These are phyloP conservation scores for Menidia menidia DNA, from an alignment of 2,797 vertebrate genomes.

Conservation along the genomic window DNA sequence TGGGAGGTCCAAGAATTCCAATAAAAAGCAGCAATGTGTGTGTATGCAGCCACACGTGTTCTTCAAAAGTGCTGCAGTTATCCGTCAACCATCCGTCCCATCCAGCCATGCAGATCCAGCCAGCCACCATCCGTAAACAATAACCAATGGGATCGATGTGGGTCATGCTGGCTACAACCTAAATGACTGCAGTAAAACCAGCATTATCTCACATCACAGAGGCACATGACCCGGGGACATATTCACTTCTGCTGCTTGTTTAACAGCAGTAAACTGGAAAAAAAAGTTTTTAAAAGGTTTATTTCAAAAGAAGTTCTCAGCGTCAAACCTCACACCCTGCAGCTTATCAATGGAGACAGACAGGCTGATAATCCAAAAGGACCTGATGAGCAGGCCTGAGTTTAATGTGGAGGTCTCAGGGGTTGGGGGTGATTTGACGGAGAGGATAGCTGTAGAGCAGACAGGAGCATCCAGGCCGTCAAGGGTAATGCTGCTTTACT, in stretches of 20 bases:
- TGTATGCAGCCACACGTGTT: conserved; percentile 39
- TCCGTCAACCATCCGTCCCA: conserved; percentile 39
- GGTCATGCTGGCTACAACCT: conserved; percentile 48
- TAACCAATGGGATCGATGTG: conserved; percentile 54
- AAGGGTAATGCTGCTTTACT: conserved; percentile 59
- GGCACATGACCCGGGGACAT: conserved; percentile 52
- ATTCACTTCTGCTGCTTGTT: conserved; percentile 37
- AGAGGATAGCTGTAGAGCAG: conserved; percentile 26
- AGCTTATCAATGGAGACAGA: conserved; percentile 37
- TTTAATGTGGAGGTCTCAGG: conserved; percentile 43
- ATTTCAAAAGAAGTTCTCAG: conserved; percentile 41
- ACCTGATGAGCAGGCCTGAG: conserved; percentile 22
- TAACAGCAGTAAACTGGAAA: conserved; percentile 30
- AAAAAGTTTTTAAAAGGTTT: conserved; percentile 8
- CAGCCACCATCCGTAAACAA: conserved; percentile 52
- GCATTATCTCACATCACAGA: conserved; percentile 39
- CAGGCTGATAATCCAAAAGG: conserved; percentile 43
- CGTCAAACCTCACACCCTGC: conserved; percentile 11
- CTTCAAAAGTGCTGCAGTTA: conserved; percentile 60
- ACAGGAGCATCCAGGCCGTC: conserved; percentile 38
- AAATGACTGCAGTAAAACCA: conserved; percentile 55
- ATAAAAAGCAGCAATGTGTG: conserved; percentile 80
- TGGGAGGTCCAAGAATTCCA: conserved; percentile 85
- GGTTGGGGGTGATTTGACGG: not conserved
- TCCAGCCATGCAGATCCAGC: conserved; percentile 42